These are phyloP conservation scores for Dipodomys stephensi DNA, from an alignment of 2,113 vertebrate genomes.

Conservation along the genomic window DNA sequence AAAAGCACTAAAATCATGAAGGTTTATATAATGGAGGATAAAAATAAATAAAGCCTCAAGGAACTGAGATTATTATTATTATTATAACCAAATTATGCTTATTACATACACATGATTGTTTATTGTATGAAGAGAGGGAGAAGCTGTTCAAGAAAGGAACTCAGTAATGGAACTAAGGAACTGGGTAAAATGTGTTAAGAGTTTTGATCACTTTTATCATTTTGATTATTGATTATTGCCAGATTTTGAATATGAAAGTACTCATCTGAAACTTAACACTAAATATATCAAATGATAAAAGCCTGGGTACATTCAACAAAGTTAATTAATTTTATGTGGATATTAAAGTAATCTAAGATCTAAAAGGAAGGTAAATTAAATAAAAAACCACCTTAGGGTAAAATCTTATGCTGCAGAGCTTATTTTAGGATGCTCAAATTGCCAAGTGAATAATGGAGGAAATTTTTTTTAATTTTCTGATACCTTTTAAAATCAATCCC, in stretches of 20 bases:
- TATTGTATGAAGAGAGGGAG: neutral
- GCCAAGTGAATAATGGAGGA: constrained; percentile 32
- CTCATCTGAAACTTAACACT: neutral
- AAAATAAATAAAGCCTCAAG: constrained; percentile 59
- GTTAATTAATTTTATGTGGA: constrained; percentile 46
- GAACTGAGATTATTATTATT: constrained; percentile 31
- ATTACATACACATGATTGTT: constrained; percentile 47
- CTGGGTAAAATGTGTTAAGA: neutral
- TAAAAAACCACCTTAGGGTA: neutral
- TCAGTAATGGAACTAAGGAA: neutral
- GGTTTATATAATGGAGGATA: neutral
- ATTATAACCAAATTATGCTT: constrained; percentile 59
- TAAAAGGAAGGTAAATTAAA: constrained; percentile 27
- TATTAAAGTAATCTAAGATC: neutral
- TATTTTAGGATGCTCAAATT: neutral
- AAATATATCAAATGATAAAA: neutral
- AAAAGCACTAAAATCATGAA: constrained; percentile 57
- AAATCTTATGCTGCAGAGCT: constrained; percentile 2
- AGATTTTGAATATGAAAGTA: neutral
- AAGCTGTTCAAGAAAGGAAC: neutral
- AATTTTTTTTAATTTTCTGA: constrained; percentile 1
- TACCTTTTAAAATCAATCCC: constrained; percentile 40
- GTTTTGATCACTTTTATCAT: neutral
- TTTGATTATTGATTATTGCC: no score
- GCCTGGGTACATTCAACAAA: neutral